Conservation (phyloP, 2,113 vertebrate genomes). For the Heloderma charlesbogerti region DNA sequence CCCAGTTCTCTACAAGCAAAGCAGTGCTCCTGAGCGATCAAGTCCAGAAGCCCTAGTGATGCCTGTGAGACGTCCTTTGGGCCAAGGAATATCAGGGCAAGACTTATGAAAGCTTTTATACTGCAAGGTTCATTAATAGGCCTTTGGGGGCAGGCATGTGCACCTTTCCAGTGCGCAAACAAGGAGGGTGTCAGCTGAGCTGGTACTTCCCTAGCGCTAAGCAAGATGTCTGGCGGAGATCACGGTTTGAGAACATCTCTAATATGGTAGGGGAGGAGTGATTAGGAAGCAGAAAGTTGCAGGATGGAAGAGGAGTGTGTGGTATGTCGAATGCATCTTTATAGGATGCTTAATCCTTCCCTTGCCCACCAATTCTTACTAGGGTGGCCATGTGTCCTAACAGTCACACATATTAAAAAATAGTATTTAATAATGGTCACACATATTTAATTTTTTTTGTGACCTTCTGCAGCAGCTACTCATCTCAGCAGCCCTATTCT, state of each 20-base stretch:
- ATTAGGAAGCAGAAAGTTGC: not conserved
- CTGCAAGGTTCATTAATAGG: not conserved
- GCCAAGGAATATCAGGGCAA: not conserved
- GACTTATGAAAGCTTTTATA: not conserved
- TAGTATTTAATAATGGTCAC: not conserved
- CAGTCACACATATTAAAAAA: no score
- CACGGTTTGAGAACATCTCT: not conserved
- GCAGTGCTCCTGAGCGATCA: accelerated
- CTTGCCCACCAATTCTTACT: no score
- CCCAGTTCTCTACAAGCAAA: not conserved
- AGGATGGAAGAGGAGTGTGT: not conserved
- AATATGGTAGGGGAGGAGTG: not conserved
- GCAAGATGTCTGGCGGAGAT: not conserved
- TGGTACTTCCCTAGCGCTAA: not conserved
- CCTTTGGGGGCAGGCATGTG: not conserved
- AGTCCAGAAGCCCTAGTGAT: not conserved
- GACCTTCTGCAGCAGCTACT: not conserved
- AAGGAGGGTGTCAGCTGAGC: not conserved
- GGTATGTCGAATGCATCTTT: no score
- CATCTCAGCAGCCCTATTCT: not conserved
- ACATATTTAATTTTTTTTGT: no score
- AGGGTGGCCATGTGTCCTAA: no score
- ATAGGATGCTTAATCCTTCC: not conserved
- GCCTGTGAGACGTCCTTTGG: not conserved
- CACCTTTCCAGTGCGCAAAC: not conserved